Evolutionary conservation across 23 tunicate genomes (phyloP).

Genomic region (Botrylloides violaceus): DNA sequence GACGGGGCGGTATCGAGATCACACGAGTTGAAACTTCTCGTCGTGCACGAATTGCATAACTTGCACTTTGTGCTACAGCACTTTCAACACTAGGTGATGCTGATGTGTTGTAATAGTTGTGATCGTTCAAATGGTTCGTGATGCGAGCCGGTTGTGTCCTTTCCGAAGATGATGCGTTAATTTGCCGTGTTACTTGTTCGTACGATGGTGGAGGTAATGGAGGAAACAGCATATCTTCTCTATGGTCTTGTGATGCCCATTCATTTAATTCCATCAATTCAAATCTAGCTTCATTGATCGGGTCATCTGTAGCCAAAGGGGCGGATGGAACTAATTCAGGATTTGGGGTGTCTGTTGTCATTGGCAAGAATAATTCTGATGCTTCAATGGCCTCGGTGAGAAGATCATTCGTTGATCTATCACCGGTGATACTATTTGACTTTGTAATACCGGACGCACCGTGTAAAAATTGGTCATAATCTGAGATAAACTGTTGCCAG

Average conservation of each 20-base stretch:
- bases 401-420: not conserved
- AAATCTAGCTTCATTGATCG: not conserved
- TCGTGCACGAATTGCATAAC: constrained; percentile 11
- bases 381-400: constrained; percentile 1
- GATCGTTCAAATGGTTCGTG: constrained; percentile 10
- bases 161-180: not conserved
- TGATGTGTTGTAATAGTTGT: constrained; percentile 10
- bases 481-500: constrained; percentile 22
- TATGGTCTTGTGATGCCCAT: constrained; percentile 9
- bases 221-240: constrained; percentile 17
- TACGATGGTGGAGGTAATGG: constrained; percentile 20
- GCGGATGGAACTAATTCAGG: not conserved
- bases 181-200: constrained; percentile 1
- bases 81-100: not conserved
- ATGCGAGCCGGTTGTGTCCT: not conserved
- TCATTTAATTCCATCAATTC: constrained; percentile 14
- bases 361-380: constrained; percentile 1
- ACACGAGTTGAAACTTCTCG: constrained; percentile 26
- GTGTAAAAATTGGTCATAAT: not conserved
- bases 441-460: not conserved
- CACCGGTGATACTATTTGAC: not conserved
- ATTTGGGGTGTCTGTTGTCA: not conserved
- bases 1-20: constrained; percentile 6
- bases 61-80: not conserved
- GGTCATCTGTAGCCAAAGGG: not conserved